Evolutionary conservation across 2,113 vertebrate genomes (phyloP), one percentile per base, ranked within the genome.

Genomic region (Ameiurus melas): DNA sequence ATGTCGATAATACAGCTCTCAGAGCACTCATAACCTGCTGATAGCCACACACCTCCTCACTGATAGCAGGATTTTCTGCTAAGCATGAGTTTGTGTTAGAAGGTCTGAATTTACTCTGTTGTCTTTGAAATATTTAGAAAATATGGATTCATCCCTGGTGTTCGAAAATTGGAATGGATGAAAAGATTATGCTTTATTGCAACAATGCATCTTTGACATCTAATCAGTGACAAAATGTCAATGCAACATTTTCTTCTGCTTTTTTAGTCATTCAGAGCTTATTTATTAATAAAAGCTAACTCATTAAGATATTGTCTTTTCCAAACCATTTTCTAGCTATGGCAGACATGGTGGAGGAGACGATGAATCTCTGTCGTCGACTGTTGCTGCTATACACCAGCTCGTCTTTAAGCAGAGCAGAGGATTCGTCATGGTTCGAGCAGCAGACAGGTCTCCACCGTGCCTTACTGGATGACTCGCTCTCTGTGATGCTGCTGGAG

Each of bases 401-500:
- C 91, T 13, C 94, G 88, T 93, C 93, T 17, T 94, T 73, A 87
- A 92, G 13, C 90, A 84, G 87, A 87, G 86, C 83, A 43, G 91
- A 92, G 25, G 90, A 85, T 12, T 91, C 86, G 90, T 95, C 93
- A 91, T 93, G 81, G 84, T 87, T 96, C 1, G 97, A 97, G 92
- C 95, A 95, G 30, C 93, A 97, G 10, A 88, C 94, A 2, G 94
- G 95, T 0, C 78, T 97, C 93, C 95, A 97, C 92, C 94, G 90
- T 0, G 95, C 95, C 2, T 95, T 98, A 66, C 89, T 98, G 90
- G 95, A 95, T 88, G 92, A 95, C 5, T 94, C 95, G 2, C 93
- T 97, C 30, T 94, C 96, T 91, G 95, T 97, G 83, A 94, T 98
- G 55, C 94, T 98, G 84, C 96, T 98, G 71, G 97, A 99, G 90